Conservation (phyloP, 2,113 vertebrate species). For the Clinocottus analis region DNA sequence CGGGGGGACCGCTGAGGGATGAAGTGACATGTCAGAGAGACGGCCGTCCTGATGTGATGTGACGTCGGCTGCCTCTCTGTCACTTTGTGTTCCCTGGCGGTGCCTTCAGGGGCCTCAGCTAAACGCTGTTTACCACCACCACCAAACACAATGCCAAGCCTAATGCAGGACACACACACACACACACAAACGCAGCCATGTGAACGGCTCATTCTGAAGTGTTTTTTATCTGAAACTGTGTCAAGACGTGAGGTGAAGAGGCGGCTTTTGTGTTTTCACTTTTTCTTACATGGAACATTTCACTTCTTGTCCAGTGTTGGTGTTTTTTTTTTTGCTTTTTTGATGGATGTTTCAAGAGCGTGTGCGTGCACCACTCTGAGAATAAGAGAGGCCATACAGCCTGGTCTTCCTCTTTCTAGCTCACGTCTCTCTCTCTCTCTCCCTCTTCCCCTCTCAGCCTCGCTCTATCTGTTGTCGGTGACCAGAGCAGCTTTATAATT, state of each 20-base stretch:
- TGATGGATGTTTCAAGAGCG: conserved; percentile 50
- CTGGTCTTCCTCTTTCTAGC: conserved; percentile 52
- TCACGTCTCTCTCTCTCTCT: conserved; percentile 23
- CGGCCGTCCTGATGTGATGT: conserved; percentile 74
- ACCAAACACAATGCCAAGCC: conserved; percentile 58
- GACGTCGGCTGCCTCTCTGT: conserved; percentile 80
- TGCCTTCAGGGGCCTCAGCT: conserved; percentile 71
- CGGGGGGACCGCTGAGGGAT: conserved; percentile 54
- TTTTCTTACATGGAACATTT: conserved; percentile 24
- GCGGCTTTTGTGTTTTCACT: conserved; percentile 24
- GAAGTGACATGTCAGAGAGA: conserved; percentile 73
- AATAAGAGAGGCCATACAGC: conserved; percentile 60
- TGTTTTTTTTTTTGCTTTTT: conserved; percentile 49
- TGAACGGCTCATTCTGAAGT: not conserved
- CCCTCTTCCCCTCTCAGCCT: conserved; percentile 35
- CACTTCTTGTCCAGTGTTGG: conserved; percentile 11
- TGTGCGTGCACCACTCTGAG: conserved; percentile 53
- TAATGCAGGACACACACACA: conserved; percentile 34
- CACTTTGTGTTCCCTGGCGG: conserved; percentile 76
- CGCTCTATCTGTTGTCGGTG: conserved; percentile 59
- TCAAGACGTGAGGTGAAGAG: conserved; percentile 33
- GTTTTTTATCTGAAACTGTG: conserved; percentile 40
- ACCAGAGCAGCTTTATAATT: conserved; percentile 88
- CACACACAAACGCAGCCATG: conserved; percentile 8
- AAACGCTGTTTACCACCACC: conserved; percentile 74